Evolutionary conservation across 64 coral and sea anemone species (phyloP).

Genomic region (Montipora cactus): DNA sequence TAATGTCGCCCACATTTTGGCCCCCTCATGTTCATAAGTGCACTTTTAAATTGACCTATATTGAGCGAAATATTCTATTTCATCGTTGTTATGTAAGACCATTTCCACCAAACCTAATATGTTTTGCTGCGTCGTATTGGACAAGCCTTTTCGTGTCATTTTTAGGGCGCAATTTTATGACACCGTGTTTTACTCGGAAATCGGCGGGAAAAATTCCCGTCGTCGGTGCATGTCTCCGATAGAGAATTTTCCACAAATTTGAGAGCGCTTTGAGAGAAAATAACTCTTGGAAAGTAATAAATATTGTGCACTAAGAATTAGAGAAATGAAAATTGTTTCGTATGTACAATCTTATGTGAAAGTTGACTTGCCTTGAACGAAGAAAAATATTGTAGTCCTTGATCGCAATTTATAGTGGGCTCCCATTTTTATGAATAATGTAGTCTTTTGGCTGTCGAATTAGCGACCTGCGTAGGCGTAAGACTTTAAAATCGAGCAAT

Average conservation of each 20-base stretch:
- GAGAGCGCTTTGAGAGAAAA: neutral
- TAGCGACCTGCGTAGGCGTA: constrained; percentile 44
- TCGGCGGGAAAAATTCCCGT: constrained; percentile 20
- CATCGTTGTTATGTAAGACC: neutral
- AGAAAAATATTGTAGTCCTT: neutral
- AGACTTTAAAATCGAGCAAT: constrained; percentile 48
- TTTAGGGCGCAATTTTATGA: neutral
- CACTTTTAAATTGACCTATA: neutral
- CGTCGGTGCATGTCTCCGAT: neutral
- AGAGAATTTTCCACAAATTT: neutral
- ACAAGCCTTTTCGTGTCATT: neutral
- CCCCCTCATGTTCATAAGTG: neutral
- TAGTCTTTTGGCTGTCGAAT: constrained; percentile 15
- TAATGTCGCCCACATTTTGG: neutral
- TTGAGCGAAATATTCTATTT: neutral
- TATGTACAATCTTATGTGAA: neutral
- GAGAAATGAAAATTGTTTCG: too few relatives aligned
- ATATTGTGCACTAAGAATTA: too few relatives aligned
- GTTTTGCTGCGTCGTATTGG: constrained; percentile 29
- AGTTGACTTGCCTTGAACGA: neutral
- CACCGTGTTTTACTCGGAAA: neutral
- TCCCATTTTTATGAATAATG: constrained; percentile 29
- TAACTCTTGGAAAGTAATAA: neutral
- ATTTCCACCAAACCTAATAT: neutral
- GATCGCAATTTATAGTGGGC: neutral